Conservation (phyloP, 2,113 vertebrate genomes). For the Baryphthengus martii region DNA sequence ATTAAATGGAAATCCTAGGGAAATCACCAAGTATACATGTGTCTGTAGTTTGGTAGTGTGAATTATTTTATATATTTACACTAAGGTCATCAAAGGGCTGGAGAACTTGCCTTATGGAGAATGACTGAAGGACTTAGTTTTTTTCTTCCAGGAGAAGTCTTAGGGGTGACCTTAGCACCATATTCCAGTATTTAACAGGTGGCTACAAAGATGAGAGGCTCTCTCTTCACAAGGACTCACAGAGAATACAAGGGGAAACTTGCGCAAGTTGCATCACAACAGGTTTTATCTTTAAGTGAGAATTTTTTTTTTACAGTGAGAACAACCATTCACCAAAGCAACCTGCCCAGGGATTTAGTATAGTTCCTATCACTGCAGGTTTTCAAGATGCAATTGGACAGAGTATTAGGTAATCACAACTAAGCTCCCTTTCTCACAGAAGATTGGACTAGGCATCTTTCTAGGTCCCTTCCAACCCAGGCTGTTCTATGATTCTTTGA, state of each 20-base stretch:
- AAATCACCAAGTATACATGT: not conserved
- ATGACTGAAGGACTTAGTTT: not conserved
- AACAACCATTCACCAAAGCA: not conserved
- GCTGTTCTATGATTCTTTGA: not conserved
- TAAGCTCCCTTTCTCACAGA: not conserved
- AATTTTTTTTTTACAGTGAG: not conserved
- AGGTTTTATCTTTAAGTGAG: not conserved
- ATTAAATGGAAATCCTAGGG: not conserved
- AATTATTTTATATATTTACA: not conserved
- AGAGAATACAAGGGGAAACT: not conserved
- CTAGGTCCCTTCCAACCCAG: fast-evolving
- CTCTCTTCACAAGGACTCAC: not conserved
- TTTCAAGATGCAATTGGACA: not conserved
- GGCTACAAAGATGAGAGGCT: not conserved
- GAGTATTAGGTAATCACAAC: not conserved
- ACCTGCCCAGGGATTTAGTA: fast-evolving
- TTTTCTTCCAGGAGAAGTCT: not conserved
- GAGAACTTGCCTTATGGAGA: not conserved
- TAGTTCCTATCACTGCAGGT: not conserved
- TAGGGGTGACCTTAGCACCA: not conserved
- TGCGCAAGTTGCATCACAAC: not conserved
- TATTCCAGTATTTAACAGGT: not conserved
- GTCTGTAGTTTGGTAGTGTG: not conserved
- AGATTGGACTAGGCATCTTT: not conserved
- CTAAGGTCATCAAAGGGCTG: not conserved